Evolutionary conservation across 2,888 invertebrate genomes (phyloP).

Genomic region (Odiellus spinosus): DNA sequence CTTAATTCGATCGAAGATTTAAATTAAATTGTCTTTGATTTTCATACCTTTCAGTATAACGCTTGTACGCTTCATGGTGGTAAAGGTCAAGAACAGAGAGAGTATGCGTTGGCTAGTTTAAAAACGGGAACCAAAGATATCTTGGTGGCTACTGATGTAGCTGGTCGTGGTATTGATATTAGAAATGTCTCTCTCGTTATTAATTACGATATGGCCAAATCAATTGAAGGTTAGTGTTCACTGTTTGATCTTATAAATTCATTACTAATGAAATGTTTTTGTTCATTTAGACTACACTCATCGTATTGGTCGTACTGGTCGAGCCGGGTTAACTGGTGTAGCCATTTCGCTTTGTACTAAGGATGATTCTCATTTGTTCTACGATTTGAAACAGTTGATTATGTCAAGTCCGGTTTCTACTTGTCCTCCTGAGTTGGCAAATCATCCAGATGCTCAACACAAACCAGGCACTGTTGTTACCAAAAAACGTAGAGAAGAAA

Average conservation of each 20-base stretch:
- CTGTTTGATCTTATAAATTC: slow-evolving; percentile 5
- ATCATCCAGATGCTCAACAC: slow-evolving; percentile 95
- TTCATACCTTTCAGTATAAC: slow-evolving; percentile 47
- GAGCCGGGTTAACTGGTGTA: slow-evolving; percentile 93
- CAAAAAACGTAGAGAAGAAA: slow-evolving; percentile 82
- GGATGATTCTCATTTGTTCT: slow-evolving; percentile 86
- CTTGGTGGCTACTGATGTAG: slow-evolving; percentile 96
- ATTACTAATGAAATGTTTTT: too few relatives aligned
- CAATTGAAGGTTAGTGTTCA: slow-evolving; percentile 58
- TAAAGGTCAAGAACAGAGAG: slow-evolving; percentile 98
- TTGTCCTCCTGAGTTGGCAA: slow-evolving; percentile 89
- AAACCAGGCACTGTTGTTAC: slow-evolving; percentile 83
- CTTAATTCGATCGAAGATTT: background rate
- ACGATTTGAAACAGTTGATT: slow-evolving; percentile 86
- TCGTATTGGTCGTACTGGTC: slow-evolving; percentile 97
- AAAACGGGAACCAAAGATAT: slow-evolving; percentile 95
- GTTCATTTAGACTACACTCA: slow-evolving; percentile 63
- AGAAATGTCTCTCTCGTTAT: slow-evolving; percentile 98
- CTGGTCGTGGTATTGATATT: slow-evolving; percentile 99
- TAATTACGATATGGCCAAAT: slow-evolving; percentile 99
- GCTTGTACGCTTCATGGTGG: slow-evolving; percentile 97
- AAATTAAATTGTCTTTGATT: slow-evolving; percentile 3
- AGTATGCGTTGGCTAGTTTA: slow-evolving; percentile 88
- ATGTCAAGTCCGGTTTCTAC: slow-evolving; percentile 76
- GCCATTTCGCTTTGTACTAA: slow-evolving; percentile 95